Conservation (phyloP, 2,113 vertebrate genomes). For the Haemorhous mexicanus region DNA sequence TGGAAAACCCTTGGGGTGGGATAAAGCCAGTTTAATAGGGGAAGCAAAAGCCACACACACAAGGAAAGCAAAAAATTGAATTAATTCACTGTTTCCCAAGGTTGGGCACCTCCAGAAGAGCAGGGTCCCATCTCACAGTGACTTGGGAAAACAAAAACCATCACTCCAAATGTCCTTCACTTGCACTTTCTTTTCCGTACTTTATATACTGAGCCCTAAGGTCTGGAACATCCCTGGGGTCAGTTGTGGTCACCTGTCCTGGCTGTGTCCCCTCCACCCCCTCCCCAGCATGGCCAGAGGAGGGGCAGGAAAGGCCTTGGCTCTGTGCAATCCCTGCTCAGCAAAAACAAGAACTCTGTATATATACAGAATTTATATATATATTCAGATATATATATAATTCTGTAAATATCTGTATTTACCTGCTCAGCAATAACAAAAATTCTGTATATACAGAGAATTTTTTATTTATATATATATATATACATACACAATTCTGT, state of each 20-base stretch:
- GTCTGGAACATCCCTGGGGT: neutral
- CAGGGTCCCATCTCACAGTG: no score
- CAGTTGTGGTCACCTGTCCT: neutral
- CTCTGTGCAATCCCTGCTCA: neutral
- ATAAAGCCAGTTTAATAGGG: neutral
- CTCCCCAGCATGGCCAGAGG: fast-evolving
- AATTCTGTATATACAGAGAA: no score
- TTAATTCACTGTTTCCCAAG: neutral
- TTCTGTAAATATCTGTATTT: no score
- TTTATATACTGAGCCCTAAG: neutral
- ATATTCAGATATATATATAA: no score
- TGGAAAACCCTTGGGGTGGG: neutral
- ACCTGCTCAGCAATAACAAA: neutral
- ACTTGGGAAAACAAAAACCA: neutral
- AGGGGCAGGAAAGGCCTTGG: neutral
- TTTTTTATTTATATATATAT: no score
- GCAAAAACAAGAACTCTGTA: neutral
- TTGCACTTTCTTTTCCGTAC: neutral
- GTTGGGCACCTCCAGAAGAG: neutral
- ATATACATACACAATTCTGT: no score
- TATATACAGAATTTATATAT: no score
- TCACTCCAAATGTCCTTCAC: neutral
- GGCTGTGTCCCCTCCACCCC: neutral
- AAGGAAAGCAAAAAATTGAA: neutral
- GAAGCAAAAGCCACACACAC: fast-evolving